These are phyloP conservation scores for Penaeus monodon DNA, from an alignment of 2,888 invertebrate species.

Conservation along the genomic window DNA sequence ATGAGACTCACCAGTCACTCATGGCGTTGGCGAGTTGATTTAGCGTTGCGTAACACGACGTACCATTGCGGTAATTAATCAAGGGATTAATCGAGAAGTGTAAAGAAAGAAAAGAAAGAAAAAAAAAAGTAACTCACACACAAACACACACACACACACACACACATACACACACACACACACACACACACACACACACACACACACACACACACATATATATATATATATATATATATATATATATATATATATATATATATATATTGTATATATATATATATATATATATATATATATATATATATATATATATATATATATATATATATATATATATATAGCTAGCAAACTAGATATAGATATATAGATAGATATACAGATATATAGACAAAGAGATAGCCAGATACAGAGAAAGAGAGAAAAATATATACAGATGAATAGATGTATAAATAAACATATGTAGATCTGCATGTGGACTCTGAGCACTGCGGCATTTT, in stretches of 20 bases:
- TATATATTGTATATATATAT: background rate
- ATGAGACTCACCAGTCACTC: no score
- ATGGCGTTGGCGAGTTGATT: no score
- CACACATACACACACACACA: background rate
- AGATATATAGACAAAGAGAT: no score
- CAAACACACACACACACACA: background rate
- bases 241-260: conserved; percentile 9
- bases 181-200: background rate
- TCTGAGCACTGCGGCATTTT: no score
- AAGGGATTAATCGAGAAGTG: no score
- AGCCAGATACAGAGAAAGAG: no score
- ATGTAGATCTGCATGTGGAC: background rate
- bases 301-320: no score
- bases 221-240: conserved; percentile 14
- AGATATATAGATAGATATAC: no score
- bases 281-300: background rate
- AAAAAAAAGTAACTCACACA: no score
- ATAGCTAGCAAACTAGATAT: background rate
- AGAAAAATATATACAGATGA: background rate
- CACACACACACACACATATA: background rate
- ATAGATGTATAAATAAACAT: background rate
- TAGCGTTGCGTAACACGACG: no score
- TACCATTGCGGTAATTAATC: no score
- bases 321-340: background rate
- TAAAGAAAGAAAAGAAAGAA: no score